These are phyloP conservation scores for Rafetus swinhoei DNA, from an alignment of 2,113 vertebrate genomes.

Conservation along the genomic window DNA sequence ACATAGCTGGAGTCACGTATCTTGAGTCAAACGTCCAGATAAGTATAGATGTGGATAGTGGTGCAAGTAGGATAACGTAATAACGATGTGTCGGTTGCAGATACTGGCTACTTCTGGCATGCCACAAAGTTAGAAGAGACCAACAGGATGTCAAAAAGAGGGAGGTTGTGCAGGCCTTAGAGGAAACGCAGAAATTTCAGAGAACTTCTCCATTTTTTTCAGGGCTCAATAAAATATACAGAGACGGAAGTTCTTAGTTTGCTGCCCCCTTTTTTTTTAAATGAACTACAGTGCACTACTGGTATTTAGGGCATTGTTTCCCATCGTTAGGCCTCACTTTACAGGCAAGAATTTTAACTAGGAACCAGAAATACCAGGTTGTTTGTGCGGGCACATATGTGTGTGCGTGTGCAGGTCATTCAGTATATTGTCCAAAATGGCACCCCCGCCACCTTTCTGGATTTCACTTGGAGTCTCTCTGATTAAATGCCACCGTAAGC, in stretches of 20 bases:
- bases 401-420: neutral
- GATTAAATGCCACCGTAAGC: neutral
- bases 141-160: neutral
- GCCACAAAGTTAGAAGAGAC: neutral
- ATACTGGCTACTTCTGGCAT: neutral
- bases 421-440: neutral
- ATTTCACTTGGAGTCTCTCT: neutral
- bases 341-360: neutral
- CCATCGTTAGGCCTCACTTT: neutral
- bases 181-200: neutral
- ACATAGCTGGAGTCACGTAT: too few relatives aligned
- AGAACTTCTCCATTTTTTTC: neutral
- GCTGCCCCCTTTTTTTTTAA: neutral
- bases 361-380: neutral
- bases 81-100: conserved; percentile 4
- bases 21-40: too few relatives aligned
- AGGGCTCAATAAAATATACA: neutral
- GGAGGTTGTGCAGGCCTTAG: neutral
- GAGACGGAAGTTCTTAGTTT: neutral
- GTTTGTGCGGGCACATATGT: neutral
- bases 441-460: neutral
- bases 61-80: neutral
- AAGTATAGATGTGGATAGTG: neutral
- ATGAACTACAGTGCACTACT: neutral
- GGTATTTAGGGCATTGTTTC: neutral